These are phyloP conservation scores for Drosophila setifemur DNA, from an alignment of 1,140 invertebrate genomes.

Conservation along the genomic window DNA sequence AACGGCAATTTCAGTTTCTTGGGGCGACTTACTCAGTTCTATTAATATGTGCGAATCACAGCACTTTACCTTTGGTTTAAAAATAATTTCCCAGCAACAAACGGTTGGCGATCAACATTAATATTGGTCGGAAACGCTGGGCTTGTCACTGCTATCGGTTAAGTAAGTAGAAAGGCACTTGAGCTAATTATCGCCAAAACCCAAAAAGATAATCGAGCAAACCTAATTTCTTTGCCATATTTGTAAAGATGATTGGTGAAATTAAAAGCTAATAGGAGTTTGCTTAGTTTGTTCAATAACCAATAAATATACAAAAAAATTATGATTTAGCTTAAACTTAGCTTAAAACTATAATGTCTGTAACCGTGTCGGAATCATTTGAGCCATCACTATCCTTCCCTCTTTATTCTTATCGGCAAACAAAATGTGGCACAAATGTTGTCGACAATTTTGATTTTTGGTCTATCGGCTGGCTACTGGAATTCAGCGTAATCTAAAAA, in stretches of 20 bases:
- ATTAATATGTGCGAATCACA: constrained; percentile 17
- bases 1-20: neutral
- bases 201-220: constrained; percentile 19
- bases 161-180: constrained; percentile 7
- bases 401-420: constrained; percentile 36
- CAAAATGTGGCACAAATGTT: constrained; percentile 25
- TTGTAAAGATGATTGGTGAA: too few relatives aligned
- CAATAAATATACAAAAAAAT: too few relatives aligned
- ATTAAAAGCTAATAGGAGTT: too few relatives aligned
- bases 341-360: too few relatives aligned
- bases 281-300: neutral
- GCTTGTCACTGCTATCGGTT: constrained; percentile 21
- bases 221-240: neutral
- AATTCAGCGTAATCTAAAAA: constrained; percentile 66
- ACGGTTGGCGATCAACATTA: neutral
- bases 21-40: constrained; percentile 13
- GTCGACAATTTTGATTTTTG: constrained; percentile 39
- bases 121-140: constrained; percentile 14
- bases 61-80: neutral
- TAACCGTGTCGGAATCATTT: too few relatives aligned
- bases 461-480: constrained; percentile 55
- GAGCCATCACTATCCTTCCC: too few relatives aligned
- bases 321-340: too few relatives aligned
- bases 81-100: constrained; percentile 13
- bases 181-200: constrained; percentile 17